phyloP scores from a whole-genome alignment of 64 coral and sea anemone species.

The Dendrophyllia cribrosa region DNA sequence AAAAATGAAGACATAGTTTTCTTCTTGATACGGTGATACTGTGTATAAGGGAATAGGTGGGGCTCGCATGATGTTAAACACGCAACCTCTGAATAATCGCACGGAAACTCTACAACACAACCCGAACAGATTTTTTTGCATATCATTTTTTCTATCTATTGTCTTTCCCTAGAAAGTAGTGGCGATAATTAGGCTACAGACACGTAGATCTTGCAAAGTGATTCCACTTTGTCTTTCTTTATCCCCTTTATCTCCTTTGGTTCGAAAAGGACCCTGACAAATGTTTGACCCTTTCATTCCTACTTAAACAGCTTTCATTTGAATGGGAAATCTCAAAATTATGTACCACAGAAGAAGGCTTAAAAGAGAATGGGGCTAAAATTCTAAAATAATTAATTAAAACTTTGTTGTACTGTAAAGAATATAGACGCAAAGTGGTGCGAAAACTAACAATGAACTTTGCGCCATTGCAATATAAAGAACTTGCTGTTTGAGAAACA shows the following conservation, averaged over 20 bases:
- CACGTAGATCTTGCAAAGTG: background rate
- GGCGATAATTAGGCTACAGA: background rate
- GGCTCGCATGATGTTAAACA: background rate
- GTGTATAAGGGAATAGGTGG: background rate
- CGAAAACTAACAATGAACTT: no score
- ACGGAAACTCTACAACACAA: background rate
- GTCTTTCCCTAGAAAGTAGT: background rate
- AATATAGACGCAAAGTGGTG: no score
- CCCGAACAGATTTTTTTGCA: no score
- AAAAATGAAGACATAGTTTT: background rate
- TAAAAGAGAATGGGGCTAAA: no score
- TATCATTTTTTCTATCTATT: background rate
- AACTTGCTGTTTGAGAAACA: background rate
- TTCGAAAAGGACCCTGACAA: no score
- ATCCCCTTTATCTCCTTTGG: background rate
- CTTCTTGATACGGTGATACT: background rate
- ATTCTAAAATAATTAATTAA: no score
- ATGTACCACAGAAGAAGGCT: no score
- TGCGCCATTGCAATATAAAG: background rate
- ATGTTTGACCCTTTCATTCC: background rate
- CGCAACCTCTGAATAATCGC: background rate
- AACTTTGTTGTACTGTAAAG: no score
- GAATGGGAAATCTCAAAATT: no score
- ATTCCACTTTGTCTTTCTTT: background rate
- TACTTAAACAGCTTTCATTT: background rate